phyloP scores from a whole-genome alignment of 2,113 vertebrate genomes.

The Zingel zingel region DNA sequence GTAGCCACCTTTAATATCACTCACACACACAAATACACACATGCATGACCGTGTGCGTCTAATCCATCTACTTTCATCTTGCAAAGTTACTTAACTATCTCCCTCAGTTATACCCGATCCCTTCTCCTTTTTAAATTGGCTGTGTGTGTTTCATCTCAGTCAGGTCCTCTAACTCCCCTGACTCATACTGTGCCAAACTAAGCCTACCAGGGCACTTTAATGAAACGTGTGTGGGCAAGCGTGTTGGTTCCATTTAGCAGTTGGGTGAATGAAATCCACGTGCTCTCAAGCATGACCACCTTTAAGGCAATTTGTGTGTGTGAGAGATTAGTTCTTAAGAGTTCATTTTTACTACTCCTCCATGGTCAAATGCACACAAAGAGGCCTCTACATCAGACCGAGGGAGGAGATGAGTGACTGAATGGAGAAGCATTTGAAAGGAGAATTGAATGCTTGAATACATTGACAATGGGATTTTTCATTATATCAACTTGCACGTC shows the following conservation, averaged over 20 bases:
- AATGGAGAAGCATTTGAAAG: constrained; percentile 42
- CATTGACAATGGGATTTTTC: constrained; percentile 36
- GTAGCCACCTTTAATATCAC: background rate
- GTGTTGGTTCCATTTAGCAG: constrained; percentile 69
- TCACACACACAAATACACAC: constrained; percentile 30
- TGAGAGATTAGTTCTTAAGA: background rate
- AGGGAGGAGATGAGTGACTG: constrained; percentile 47
- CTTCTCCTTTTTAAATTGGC: constrained; percentile 54
- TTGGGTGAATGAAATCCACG: constrained; percentile 61
- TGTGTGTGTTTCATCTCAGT: constrained; percentile 34
- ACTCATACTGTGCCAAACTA: constrained; percentile 59
- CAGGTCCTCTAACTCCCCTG: constrained; percentile 49
- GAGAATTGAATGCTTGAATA: constrained; percentile 33
- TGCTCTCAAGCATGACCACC: constrained; percentile 74
- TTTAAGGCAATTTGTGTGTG: constrained; percentile 63
- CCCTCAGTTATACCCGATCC: constrained; percentile 27
- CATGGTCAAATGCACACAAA: constrained; percentile 53
- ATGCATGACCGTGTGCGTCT: constrained; percentile 26
- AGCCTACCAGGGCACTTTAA: constrained; percentile 60
- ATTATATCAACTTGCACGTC: constrained; percentile 20
- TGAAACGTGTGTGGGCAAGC: constrained; percentile 69
- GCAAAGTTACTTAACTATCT: constrained; percentile 48
- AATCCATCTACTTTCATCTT: constrained; percentile 50
- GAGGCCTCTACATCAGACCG: constrained; percentile 43
- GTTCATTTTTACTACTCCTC: constrained; percentile 61